Conservation (phyloP, 2,888 invertebrate genomes). For the Eupithecia pulchellata region DNA sequence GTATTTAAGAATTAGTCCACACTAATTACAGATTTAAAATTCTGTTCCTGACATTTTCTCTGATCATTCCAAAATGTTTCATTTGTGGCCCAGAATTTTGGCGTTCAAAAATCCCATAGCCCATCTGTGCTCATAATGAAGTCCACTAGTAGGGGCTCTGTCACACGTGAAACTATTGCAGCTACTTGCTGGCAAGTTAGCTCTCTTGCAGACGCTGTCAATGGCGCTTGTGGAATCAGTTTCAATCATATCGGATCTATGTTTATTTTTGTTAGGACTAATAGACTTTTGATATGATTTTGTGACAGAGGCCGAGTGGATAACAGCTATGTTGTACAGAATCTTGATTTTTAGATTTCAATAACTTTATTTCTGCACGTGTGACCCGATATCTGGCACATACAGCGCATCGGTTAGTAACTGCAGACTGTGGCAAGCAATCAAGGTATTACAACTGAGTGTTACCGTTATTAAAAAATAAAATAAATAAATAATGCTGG, state of each 20-base stretch:
- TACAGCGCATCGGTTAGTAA: too few species aligned
- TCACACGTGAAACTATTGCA: slow-evolving; percentile 39
- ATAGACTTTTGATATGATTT: too few species aligned
- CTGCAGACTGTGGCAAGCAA: too few species aligned
- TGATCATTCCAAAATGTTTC: neutral
- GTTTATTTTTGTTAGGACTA: slow-evolving; percentile 36
- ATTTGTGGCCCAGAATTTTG: neutral
- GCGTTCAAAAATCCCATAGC: neutral
- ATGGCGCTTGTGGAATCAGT: slow-evolving; percentile 48
- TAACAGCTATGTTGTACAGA: too few species aligned
- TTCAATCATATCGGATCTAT: slow-evolving; percentile 57
- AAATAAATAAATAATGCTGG: too few species aligned
- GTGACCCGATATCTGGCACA: too few species aligned
- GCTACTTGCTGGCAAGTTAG: slow-evolving; percentile 47
- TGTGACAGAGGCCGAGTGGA: too few species aligned
- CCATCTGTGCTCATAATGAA: neutral
- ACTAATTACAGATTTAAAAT: neutral
- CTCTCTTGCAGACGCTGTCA: slow-evolving; percentile 48
- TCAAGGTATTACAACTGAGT: too few species aligned
- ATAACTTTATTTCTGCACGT: too few species aligned
- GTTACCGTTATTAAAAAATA: too few species aligned
- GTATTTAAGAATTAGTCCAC: too few species aligned
- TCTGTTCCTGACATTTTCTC: neutral
- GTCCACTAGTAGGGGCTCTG: slow-evolving; percentile 29
- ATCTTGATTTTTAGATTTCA: too few species aligned